Base-by-base conservation (phyloP, 2,888 invertebrate species). In the Drosophila affinis region DNA sequence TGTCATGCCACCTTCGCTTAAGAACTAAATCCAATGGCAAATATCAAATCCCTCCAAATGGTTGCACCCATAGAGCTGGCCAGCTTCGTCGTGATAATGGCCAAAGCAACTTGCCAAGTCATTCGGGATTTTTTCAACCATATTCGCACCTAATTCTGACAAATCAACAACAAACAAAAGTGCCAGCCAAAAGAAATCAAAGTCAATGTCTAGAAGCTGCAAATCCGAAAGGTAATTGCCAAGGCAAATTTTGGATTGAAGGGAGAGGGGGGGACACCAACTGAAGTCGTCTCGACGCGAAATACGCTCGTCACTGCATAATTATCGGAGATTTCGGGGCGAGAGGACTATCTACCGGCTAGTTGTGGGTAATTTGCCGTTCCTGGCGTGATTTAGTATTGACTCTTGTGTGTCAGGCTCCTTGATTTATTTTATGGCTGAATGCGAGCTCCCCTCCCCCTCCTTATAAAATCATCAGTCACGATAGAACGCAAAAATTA, bases 401-500 rank as follows among this genome's bases (percentile, higher is more conserved):
- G 89, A 79, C 64, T 76, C 75, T 74, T 69, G 60, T 88, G 60
- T 88, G 81, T 88, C 88, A 88, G 76, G 75, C 75, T 74, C 60
- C 60, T 79, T 85, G 85, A 85, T 85, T 85, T 85, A 85, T 88
- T 79, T 88, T 72, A 85, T 88, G 84, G 83, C 87, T 88, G 79
- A 80, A 82, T 78, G 80, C 75, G 78, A 39, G 39, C 39, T 76
- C 72, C 77, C 73, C 69, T 75, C 69, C 72, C 75, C 73, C 65
- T 60, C 62, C 69, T 74, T 63, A 72, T 67, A 53, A 61, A 77
- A 81, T 75, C 72, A 81, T 62, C 86, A 73, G 86, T 82, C 83
- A 79, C 62, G 64, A 75, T 76, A 75, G 82, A 85, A 82, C 77
- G 87, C 75, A 72, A 69, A 78, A 71, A 77, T 77, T 81, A 72